Evolutionary conservation across 2,797 vertebrate genomes (phyloP).

Genomic region (Lutjanus campechanus): DNA sequence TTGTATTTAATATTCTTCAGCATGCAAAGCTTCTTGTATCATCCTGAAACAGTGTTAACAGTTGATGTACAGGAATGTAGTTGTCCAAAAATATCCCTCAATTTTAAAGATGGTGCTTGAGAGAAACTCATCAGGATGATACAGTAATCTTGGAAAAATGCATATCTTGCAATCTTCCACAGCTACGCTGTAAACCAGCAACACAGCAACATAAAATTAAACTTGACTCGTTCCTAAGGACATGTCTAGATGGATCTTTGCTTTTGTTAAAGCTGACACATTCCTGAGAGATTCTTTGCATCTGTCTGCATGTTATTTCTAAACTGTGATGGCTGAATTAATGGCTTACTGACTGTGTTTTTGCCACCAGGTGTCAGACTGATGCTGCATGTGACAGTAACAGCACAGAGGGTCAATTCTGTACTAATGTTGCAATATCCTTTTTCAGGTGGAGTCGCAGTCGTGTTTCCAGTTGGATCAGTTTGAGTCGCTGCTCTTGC

Average conservation of each 20-base stretch:
- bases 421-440: background rate
- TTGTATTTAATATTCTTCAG: background rate
- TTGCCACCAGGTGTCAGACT: conserved; percentile 44
- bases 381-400: background rate
- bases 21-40: background rate
- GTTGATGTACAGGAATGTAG: background rate
- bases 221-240: background rate
- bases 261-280: background rate
- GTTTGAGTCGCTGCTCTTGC: conserved; percentile 86
- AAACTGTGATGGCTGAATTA: background rate
- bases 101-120: background rate
- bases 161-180: no score
- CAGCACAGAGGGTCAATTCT: background rate
- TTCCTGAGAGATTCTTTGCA: background rate
- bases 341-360: background rate
- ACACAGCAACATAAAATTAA: background rate
- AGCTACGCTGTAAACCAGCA: background rate
- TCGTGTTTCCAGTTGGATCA: conserved; percentile 85
- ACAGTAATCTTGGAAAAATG: background rate
- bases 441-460: conserved; percentile 76
- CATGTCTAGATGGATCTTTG: background rate
- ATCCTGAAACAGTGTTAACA: background rate
- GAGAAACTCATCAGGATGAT: background rate
- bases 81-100: background rate
- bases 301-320: background rate